Conservation (phyloP, 2,113 vertebrate genomes). For the Aldabrachelys gigantea region DNA sequence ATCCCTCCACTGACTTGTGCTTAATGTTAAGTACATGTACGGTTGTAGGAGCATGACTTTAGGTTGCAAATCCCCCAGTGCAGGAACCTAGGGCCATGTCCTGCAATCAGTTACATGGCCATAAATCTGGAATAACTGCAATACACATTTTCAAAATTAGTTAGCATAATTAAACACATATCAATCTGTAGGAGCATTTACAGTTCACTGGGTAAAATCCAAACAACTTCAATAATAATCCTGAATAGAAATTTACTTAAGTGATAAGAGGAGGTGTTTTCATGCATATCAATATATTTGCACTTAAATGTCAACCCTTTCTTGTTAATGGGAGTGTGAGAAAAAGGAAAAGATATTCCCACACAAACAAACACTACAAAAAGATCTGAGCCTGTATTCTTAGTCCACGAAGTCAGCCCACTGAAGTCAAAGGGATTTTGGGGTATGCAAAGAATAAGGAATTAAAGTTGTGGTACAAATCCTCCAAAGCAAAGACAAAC, state of each 20-base stretch:
- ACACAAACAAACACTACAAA: background rate
- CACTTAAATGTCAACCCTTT: background rate
- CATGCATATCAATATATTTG: background rate
- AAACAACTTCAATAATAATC: background rate
- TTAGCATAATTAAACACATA: background rate
- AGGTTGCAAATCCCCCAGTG: background rate
- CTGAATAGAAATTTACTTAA: accelerated
- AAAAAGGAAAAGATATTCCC: background rate
- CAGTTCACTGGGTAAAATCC: background rate
- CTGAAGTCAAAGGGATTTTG: background rate
- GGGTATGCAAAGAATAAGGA: background rate
- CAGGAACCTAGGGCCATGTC: background rate
- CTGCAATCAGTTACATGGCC: background rate
- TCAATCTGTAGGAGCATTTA: background rate
- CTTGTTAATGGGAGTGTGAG: background rate
- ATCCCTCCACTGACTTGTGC: background rate
- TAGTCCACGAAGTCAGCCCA: background rate
- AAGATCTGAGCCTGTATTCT: background rate
- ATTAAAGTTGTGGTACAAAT: background rate
- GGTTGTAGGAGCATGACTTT: background rate
- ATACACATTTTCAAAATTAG: conserved; percentile 39
- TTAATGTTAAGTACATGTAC: background rate
- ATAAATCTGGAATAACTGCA: background rate
- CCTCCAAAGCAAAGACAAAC: background rate
- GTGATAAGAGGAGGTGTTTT: background rate